Evolutionary conservation across 2,113 vertebrate species (phyloP).

Genomic region (Columba janthina): DNA sequence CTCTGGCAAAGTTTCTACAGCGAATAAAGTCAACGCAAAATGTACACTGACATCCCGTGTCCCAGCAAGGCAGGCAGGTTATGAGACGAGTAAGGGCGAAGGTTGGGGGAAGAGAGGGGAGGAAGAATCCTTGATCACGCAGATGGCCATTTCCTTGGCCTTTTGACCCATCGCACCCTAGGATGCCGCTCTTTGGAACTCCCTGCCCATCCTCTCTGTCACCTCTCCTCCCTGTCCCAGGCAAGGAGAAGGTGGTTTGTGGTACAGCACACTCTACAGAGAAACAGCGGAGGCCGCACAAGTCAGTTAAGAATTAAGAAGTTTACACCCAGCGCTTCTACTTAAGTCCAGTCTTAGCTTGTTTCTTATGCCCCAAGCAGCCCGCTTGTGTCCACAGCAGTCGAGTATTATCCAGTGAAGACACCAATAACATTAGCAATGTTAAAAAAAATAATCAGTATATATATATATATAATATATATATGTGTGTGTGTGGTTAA

Average conservation of each 20-base stretch:
- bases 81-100: conserved; percentile 55
- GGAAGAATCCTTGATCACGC: conserved; percentile 64
- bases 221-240: conserved; percentile 51
- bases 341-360: conserved; percentile 67
- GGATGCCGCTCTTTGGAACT: conserved; percentile 67
- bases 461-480: conserved; percentile 76
- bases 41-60: conserved; percentile 64
- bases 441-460: conserved; percentile 78
- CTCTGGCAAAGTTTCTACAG: conserved; percentile 54
- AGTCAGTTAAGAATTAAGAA: conserved; percentile 69
- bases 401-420: conserved; percentile 84
- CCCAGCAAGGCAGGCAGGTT: conserved; percentile 65
- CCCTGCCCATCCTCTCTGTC: conserved; percentile 59
- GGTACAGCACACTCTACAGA: conserved; percentile 66
- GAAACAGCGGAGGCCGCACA: conserved; percentile 64
- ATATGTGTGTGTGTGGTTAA: conserved; percentile 70
- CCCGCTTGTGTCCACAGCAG: conserved; percentile 82
- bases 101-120: conserved; percentile 54
- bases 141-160: conserved; percentile 59
- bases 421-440: conserved; percentile 84
- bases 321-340: conserved; percentile 69
- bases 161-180: conserved; percentile 70
- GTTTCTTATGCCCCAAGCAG: conserved; percentile 72
- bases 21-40: conserved; percentile 57
- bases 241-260: conserved; percentile 57